Evolutionary conservation across 2,113 vertebrate species (phyloP).

Genomic region (Erythrocercus mccallii): DNA sequence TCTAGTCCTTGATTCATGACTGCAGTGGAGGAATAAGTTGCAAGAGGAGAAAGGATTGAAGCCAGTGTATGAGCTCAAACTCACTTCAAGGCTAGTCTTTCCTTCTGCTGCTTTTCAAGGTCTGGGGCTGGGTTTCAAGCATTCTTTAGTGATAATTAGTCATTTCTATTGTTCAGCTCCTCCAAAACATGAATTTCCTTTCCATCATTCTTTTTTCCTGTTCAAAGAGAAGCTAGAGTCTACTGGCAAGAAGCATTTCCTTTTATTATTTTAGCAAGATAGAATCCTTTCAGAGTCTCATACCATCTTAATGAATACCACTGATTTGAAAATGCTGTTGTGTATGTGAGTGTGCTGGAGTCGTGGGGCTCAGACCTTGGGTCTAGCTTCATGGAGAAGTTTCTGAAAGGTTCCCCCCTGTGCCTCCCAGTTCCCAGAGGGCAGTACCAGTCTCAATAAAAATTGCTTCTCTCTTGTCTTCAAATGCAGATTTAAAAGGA

Average conservation of each 20-base stretch:
- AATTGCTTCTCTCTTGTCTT: not conserved
- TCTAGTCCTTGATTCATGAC: not conserved
- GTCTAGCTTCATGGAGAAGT: not conserved
- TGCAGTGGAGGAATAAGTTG: not conserved
- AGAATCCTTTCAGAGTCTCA: not conserved
- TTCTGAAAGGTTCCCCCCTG: not conserved
- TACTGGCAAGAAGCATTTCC: constrained; percentile 48
- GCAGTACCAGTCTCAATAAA: not conserved
- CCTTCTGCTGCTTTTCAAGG: constrained; percentile 49
- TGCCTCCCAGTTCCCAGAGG: not conserved
- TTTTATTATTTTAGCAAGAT: constrained; percentile 20
- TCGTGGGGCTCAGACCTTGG: not conserved
- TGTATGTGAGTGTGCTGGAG: not conserved
- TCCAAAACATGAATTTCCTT: constrained; percentile 63
- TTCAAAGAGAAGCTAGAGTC: constrained; percentile 45
- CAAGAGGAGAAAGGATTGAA: not conserved
- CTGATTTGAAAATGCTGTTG: not conserved
- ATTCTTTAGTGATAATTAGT: constrained; percentile 61
- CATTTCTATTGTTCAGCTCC: constrained; percentile 59
- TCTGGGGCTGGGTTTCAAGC: constrained; percentile 42
- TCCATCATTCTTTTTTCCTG: constrained; percentile 52
- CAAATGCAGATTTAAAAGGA: not conserved
- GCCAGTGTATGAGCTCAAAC: not conserved
- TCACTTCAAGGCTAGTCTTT: constrained; percentile 27
- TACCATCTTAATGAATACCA: constrained; percentile 26